Conservation (phyloP, 1,140 invertebrate species). For the Acromyrmex heyeri region DNA sequence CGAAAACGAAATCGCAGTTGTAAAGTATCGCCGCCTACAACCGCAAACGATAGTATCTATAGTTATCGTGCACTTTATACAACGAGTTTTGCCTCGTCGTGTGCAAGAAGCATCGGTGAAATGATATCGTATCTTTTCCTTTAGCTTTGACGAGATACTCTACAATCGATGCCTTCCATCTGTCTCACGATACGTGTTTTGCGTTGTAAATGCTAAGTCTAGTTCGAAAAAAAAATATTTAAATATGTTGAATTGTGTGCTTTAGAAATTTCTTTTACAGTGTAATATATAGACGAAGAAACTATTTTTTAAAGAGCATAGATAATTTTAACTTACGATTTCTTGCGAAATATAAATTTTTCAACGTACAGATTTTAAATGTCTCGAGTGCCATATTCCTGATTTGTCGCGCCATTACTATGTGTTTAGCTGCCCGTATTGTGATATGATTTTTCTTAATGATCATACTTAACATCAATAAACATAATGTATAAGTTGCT, state of each 20-base stretch:
- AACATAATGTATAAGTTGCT: constrained; percentile 52
- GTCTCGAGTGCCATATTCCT: neutral
- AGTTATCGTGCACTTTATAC: constrained; percentile 61
- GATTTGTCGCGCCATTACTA: neutral
- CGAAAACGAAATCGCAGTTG: constrained; percentile 33
- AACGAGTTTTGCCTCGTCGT: constrained; percentile 58
- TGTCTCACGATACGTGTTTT: constrained; percentile 26
- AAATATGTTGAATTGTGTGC: neutral
- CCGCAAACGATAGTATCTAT: constrained; percentile 39
- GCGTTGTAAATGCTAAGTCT: neutral
- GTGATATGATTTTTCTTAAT: constrained; percentile 47
- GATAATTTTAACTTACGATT: too few species aligned
- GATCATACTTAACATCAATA: neutral
- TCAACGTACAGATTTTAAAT: neutral
- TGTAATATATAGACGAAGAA: too few species aligned
- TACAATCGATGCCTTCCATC: constrained; percentile 50
- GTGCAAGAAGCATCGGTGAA: neutral
- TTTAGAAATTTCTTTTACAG: neutral
- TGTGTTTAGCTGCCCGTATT: neutral
- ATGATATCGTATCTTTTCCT: constrained; percentile 53
- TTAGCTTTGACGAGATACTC: constrained; percentile 49
- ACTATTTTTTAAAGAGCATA: too few species aligned
- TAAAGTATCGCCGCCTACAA: constrained; percentile 12
- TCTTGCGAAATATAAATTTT: neutral
- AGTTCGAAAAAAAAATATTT: neutral